Percentiles rank a stretch among this genome's conserved stretches.
These are phyloP conservation scores for Apamea crenata DNA, from an alignment of 2,888 invertebrate genomes.

Conservation along the genomic window DNA sequence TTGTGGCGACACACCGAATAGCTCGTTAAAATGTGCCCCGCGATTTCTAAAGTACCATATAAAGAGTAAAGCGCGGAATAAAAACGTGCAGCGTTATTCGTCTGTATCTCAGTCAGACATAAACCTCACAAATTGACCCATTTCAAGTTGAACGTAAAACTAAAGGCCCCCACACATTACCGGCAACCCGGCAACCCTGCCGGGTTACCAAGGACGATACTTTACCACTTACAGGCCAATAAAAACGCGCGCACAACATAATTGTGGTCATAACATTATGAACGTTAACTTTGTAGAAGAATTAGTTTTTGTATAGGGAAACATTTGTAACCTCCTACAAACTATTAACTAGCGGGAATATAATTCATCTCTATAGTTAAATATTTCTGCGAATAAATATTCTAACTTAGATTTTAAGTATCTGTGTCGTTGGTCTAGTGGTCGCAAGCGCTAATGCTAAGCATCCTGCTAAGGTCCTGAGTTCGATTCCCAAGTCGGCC, in stretches of 20 bases:
- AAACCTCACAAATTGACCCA: constrained; percentile 72
- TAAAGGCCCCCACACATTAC: constrained; percentile 70
- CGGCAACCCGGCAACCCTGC: constrained; percentile 34
- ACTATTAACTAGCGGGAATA: not conserved
- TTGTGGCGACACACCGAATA: constrained; percentile 48
- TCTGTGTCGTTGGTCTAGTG: not conserved
- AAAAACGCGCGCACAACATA: constrained; percentile 67
- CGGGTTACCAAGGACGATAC: constrained; percentile 64
- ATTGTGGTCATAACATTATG: constrained; percentile 66
- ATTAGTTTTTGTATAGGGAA: constrained; percentile 28
- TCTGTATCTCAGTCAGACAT: constrained; percentile 71
- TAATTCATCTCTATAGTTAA: not conserved
- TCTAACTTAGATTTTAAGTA: not conserved
- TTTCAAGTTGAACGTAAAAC: constrained; percentile 72
- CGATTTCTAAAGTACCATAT: constrained; percentile 62
- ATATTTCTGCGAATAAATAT: not conserved
- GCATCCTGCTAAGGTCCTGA: not conserved
- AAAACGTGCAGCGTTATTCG: constrained; percentile 69
- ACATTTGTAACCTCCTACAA: constrained; percentile 7
- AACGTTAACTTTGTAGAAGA: constrained; percentile 57
- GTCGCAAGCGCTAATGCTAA: not conserved
- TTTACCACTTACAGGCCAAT: constrained; percentile 71
- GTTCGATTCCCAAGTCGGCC: not conserved
- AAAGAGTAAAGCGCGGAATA: constrained; percentile 67
- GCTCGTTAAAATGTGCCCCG: constrained; percentile 57